Percentiles rank a stretch among this genome's conserved stretches.
phyloP scores from a whole-genome alignment of 2,888 invertebrate genomes.

The Lissocephala sabroskyi region DNA sequence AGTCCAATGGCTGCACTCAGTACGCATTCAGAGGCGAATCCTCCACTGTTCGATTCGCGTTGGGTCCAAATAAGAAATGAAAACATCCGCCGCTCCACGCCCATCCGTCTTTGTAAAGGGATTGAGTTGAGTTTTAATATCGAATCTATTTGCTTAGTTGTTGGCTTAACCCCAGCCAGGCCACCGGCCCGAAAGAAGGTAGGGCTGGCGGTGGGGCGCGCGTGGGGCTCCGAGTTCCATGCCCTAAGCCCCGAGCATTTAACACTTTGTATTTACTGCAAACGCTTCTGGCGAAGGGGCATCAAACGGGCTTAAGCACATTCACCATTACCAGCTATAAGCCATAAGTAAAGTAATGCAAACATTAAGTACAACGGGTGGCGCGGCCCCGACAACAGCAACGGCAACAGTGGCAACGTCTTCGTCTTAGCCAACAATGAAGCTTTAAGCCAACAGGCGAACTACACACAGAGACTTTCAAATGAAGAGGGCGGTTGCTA shows the following conservation, averaged over 20 bases:
- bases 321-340: constrained; percentile 41
- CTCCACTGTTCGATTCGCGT: constrained; percentile 9
- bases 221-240: constrained; percentile 7
- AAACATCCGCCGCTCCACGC: constrained; percentile 23
- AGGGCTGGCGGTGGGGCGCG: constrained; percentile 15
- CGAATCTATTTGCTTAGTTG: constrained; percentile 28
- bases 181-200: no score
- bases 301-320: constrained; percentile 33
- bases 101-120: constrained; percentile 32
- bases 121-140: constrained; percentile 29
- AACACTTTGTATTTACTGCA: constrained; percentile 50
- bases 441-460: not conserved
- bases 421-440: constrained; percentile 24
- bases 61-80: constrained; percentile 56
- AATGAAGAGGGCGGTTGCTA: no score
- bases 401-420: constrained; percentile 13
- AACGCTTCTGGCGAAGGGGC: constrained; percentile 15
- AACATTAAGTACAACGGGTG: constrained; percentile 10
- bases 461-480: no score
- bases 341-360: constrained; percentile 31
- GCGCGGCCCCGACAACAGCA: not conserved
- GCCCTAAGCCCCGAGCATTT: constrained; percentile 35
- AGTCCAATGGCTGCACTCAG: constrained; percentile 61
- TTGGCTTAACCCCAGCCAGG: constrained; percentile 1
- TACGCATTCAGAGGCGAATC: no score